Conservation (phyloP, 2,888 invertebrate species). For the Crematogaster levior region DNA sequence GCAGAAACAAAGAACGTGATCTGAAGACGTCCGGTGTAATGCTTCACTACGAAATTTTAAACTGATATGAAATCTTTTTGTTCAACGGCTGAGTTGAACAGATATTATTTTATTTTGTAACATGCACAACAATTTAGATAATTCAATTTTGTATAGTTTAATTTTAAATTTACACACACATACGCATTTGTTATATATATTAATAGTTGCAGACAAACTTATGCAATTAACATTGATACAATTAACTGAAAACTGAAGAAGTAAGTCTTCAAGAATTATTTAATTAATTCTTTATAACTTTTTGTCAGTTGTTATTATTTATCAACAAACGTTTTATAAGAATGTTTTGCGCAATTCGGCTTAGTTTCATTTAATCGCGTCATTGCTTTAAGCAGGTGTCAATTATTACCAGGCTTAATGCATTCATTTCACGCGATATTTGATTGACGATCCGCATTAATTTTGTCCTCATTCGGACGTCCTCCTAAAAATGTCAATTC, state of each 20-base stretch:
- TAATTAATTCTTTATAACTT: background rate
- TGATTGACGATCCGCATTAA: constrained; percentile 29
- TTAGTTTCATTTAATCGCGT: constrained; percentile 38
- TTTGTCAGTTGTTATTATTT: background rate
- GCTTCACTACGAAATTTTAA: constrained; percentile 70
- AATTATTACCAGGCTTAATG: constrained; percentile 76
- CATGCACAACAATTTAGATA: background rate
- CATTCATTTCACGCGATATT: constrained; percentile 67
- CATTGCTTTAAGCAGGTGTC: constrained; percentile 72
- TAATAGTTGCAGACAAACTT: background rate
- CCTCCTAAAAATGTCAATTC: background rate
- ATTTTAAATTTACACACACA: background rate
- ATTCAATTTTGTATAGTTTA: background rate
- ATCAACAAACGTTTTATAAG: background rate
- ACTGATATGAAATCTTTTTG: constrained; percentile 14
- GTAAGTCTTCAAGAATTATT: background rate
- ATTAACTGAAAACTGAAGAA: background rate
- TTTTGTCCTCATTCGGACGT: constrained; percentile 51
- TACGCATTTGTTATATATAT: background rate
- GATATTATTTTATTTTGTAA: background rate
- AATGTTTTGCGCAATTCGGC: constrained; percentile 41
- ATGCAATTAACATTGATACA: background rate
- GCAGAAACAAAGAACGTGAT: constrained; percentile 70
- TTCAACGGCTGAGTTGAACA: background rate
- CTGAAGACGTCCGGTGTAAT: constrained; percentile 33